phyloP scores from a whole-genome alignment of 2,888 invertebrate genomes.

The Lasioglossum malachurum region DNA sequence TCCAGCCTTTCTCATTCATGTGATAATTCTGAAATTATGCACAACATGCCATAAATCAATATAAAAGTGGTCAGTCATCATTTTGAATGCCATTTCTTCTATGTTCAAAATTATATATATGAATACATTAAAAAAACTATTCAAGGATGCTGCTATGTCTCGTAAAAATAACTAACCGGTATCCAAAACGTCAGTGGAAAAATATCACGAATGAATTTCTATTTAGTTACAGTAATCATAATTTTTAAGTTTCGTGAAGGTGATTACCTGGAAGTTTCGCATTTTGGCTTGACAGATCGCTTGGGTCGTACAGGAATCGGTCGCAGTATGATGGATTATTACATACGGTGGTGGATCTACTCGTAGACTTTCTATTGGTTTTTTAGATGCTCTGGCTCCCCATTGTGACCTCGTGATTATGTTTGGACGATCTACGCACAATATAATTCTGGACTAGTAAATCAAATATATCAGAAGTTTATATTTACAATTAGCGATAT shows the following conservation, averaged over 20 bases:
- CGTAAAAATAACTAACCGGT: background rate
- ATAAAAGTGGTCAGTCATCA: background rate
- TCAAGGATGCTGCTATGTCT: background rate
- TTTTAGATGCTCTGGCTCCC: slow-evolving; percentile 81
- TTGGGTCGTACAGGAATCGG: slow-evolving; percentile 79
- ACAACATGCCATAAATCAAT: background rate
- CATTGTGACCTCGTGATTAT: slow-evolving; percentile 83
- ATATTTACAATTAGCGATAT: background rate
- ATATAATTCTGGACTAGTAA: background rate
- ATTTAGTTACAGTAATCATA: background rate
- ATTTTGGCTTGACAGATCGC: slow-evolving; percentile 82
- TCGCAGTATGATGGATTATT: slow-evolving; percentile 85
- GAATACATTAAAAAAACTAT: background rate
- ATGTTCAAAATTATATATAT: background rate
- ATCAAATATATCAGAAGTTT: background rate
- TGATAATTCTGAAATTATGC: slow-evolving; percentile 72
- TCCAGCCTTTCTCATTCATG: slow-evolving; percentile 75
- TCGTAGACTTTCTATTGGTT: slow-evolving; percentile 45
- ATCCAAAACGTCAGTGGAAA: background rate
- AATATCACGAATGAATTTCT: background rate
- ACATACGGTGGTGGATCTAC: slow-evolving; percentile 82
- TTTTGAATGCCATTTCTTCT: background rate
- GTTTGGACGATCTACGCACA: slow-evolving; percentile 69
- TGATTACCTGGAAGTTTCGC: slow-evolving; percentile 81
- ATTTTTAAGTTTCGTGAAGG: background rate